Conservation (phyloP, 2,113 vertebrate species). For the Chaetodon trifascialis region DNA sequence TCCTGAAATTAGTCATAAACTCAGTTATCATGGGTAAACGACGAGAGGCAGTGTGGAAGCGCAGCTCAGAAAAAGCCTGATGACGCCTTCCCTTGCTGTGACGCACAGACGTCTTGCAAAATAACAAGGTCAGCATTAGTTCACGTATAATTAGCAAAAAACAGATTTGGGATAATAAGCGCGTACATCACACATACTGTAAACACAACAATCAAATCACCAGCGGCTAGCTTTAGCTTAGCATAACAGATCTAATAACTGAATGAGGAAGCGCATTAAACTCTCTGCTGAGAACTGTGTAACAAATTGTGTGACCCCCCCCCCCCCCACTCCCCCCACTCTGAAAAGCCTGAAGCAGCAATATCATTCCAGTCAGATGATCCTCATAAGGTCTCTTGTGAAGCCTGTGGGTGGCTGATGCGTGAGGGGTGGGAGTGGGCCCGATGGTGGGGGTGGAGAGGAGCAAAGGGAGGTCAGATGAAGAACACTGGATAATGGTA, state of each 20-base stretch:
- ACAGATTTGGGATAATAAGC: not conserved
- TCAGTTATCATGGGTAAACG: not conserved
- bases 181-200: not conserved
- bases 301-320: conserved; percentile 57
- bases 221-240: conserved; percentile 37
- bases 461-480: conserved; percentile 51
- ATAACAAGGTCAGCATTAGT: not conserved
- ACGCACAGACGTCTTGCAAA: not conserved
- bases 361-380: conserved; percentile 79
- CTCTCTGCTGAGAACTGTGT: conserved; percentile 42
- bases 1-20: not conserved
- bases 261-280: conserved; percentile 43
- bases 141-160: not conserved
- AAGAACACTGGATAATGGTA: conserved; percentile 34
- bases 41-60: no score
- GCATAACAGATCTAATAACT: conserved; percentile 49
- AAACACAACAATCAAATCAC: not conserved
- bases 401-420: conserved; percentile 60
- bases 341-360: conserved; percentile 64
- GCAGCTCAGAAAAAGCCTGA: not conserved
- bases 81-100: not conserved
- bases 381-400: conserved; percentile 70
- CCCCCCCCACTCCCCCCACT: no score
- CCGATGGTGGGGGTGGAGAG: conserved; percentile 7
- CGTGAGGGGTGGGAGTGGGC: conserved; percentile 14